These are phyloP conservation scores for Delphinus delphis DNA, from an alignment of 2,113 vertebrate species.

Conservation along the genomic window DNA sequence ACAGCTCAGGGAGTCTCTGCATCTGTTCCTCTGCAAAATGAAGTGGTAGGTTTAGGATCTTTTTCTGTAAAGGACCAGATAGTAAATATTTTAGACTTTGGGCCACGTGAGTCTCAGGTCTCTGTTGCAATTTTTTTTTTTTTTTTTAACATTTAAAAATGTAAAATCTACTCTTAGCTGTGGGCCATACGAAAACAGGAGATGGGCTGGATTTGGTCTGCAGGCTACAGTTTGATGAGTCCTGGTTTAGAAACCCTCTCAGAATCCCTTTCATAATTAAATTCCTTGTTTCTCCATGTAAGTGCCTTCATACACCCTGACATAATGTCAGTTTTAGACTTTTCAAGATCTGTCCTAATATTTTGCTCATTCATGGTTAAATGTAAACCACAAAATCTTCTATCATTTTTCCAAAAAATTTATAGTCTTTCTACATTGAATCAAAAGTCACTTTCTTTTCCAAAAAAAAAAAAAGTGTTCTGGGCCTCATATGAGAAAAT, in stretches of 20 bases:
- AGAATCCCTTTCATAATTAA: background rate
- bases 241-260: background rate
- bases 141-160: background rate
- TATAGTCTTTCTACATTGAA: background rate
- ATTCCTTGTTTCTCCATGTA: background rate
- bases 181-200: background rate
- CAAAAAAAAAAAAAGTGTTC: background rate
- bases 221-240: background rate
- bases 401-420: background rate
- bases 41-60: background rate
- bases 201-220: background rate
- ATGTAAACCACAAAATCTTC: background rate
- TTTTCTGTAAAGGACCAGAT: background rate
- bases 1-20: background rate
- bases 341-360: background rate
- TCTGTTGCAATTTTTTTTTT: background rate
- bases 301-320: background rate
- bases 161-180: background rate
- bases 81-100: background rate
- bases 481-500: background rate
- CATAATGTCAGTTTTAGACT: background rate
- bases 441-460: background rate
- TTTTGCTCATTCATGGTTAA: background rate
- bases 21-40: background rate
- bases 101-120: background rate